Percentiles rank a stretch among this genome's conserved stretches.
Evolutionary conservation across 2,888 invertebrate species (phyloP).

Genomic region (Erebia palarica): DNA sequence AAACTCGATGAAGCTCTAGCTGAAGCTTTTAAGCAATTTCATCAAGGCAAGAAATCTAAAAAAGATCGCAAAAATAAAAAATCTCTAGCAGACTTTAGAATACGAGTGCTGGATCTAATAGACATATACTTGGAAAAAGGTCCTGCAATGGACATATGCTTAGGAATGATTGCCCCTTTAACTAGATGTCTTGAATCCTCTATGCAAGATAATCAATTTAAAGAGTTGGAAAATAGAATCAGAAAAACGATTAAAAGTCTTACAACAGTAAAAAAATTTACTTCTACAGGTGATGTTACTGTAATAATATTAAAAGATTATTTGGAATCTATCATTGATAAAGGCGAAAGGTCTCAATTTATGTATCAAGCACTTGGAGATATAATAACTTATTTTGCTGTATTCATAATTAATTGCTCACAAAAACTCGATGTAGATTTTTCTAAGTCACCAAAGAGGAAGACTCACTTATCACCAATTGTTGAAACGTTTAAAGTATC

Average conservation of each 20-base stretch:
- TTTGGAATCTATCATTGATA: conserved; percentile 82
- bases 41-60: conserved; percentile 79
- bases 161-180: conserved; percentile 87
- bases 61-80: conserved; percentile 85
- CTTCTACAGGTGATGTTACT: conserved; percentile 79
- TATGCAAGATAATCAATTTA: conserved; percentile 85
- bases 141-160: conserved; percentile 85
- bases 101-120: conserved; percentile 88
- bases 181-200: conserved; percentile 87
- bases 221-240: conserved; percentile 85
- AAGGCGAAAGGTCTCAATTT: conserved; percentile 84
- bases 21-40: conserved; percentile 87
- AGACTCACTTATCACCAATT: conserved; percentile 61
- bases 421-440: conserved; percentile 70
- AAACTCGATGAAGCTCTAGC: conserved; percentile 87
- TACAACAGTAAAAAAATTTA: conserved; percentile 83
- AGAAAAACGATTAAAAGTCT: conserved; percentile 84
- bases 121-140: conserved; percentile 88
- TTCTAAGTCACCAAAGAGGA: conserved; percentile 58
- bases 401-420: conserved; percentile 85
- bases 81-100: conserved; percentile 86
- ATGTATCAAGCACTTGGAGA: conserved; percentile 86
- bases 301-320: conserved; percentile 79
- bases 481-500: conserved; percentile 78
- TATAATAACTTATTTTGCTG: conserved; percentile 84